phyloP scores from a whole-genome alignment of 2,888 invertebrate species.

The Archips xylosteana region DNA sequence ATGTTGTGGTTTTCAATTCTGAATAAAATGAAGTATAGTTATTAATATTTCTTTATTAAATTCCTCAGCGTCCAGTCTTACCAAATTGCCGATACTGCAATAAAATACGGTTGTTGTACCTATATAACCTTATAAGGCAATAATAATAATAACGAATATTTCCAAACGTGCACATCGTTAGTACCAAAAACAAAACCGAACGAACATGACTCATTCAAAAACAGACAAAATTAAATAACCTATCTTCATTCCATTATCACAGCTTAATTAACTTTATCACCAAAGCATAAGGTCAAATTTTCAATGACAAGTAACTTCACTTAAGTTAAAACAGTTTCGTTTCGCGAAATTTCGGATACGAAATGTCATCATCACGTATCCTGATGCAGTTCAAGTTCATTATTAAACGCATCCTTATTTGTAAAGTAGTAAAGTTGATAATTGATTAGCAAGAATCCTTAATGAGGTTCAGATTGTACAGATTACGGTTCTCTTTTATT shows the following conservation, averaged over 20 bases:
- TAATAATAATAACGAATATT: constrained; percentile 6
- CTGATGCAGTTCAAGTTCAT: constrained; percentile 1
- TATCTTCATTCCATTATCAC: neutral
- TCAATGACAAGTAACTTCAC: constrained; percentile 45
- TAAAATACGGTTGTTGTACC: neutral
- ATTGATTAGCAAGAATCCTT: constrained; percentile 6
- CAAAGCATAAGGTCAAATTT: constrained; percentile 39
- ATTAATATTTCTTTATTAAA: no score
- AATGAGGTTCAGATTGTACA: constrained; percentile 30
- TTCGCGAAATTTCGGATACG: constrained; percentile 50
- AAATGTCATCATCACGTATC: constrained; percentile 44
- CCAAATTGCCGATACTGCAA: neutral
- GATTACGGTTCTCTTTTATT: constrained; percentile 25
- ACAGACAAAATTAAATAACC: neutral
- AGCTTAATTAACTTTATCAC: neutral
- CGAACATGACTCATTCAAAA: neutral
- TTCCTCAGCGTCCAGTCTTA: no score
- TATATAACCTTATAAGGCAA: neutral
- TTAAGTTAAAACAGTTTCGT: constrained; percentile 50
- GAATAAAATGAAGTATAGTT: no score
- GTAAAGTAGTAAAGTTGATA: constrained; percentile 10
- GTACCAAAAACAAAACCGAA: neutral
- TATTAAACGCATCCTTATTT: constrained; percentile 16
- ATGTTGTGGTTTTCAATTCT: no score
- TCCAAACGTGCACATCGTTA: neutral